phyloP scores from a whole-genome alignment of 2,113 vertebrate species.

The Peromyscus californicus region DNA sequence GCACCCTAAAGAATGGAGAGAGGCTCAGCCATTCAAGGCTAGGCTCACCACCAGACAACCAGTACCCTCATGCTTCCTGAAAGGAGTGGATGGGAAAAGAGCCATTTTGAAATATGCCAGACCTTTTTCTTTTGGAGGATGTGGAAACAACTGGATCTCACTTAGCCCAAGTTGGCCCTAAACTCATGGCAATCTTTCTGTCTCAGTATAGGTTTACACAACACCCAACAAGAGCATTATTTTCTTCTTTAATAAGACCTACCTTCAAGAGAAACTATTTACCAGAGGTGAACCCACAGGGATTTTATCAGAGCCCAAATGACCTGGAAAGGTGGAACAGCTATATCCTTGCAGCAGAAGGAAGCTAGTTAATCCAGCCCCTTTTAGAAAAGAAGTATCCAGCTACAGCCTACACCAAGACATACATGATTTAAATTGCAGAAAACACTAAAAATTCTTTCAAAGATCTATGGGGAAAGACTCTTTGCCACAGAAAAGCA shows the following conservation, averaged over 20 bases:
- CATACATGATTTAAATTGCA: neutral
- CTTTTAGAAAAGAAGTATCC: neutral
- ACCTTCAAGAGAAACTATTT: conserved; percentile 1
- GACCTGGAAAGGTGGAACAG: neutral
- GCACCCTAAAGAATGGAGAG: neutral
- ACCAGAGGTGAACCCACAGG: neutral
- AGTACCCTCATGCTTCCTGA: neutral
- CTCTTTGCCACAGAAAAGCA: neutral
- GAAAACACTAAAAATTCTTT: neutral
- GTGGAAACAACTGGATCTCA: neutral
- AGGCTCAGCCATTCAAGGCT: neutral
- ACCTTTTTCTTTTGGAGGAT: neutral
- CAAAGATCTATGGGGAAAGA: neutral
- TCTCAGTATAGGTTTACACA: neutral
- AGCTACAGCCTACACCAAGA: neutral
- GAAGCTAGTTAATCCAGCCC: neutral
- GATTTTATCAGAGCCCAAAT: neutral
- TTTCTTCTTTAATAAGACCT: neutral
- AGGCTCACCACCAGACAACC: neutral
- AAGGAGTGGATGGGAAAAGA: neutral
- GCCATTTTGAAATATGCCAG: neutral
- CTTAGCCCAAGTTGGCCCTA: neutral
- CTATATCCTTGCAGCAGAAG: too few relatives aligned
- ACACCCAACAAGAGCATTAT: neutral
- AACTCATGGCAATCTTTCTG: neutral